Evolutionary conservation across 2,888 invertebrate species (phyloP), one percentile per base, ranked within the genome.

Genomic region (Notodonta ziczac): DNA sequence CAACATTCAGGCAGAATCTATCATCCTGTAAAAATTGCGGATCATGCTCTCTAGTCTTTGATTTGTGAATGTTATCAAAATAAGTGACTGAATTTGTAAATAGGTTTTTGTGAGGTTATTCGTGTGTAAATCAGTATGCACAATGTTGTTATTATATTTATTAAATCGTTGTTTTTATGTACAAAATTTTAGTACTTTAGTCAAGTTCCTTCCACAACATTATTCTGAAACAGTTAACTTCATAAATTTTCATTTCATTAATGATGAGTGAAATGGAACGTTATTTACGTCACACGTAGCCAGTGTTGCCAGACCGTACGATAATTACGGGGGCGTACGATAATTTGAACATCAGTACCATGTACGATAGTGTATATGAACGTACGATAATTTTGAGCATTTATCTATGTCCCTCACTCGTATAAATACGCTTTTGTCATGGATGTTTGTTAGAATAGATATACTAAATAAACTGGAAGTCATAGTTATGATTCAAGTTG

Each of bases 1-100:
- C 87, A 86, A 69, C 84, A 80, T 60, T 91, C 92, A 0, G 93
- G 80, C 14, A 79, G 87, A 56, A 63, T 90, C 5, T 91, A 91
- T 72, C 79, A 81, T 39, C 67, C 86, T 0, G 88, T 90, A n/a
- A 79, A 74, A 40, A 80, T 67, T 1, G 79, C 81, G 2, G 87
- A 84, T 16, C 67, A 82, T 42, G 69, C 61, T 14, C 51, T 81
- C 39, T 83, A 73, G 61, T 50, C 24, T 6, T 6, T 35, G 35
- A 35, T 2, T 24, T 24, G 24, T 24, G 24, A 24, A 24, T 24
- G 24, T 24, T 24, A 24, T 24, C 2, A 24, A 24, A 24, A 24
- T 24, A 24, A 24, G 24, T 35, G 35, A 35, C 2, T 35, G 35
- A 35, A 7, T 35, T 35, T 35, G 35, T 35, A 35, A 35, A 35